A percentile compares a stretch with the other conserved stretches of the same genome.
phyloP scores from a whole-genome alignment of 1,140 invertebrate species.

The Ceratosolen solmsi region DNA sequence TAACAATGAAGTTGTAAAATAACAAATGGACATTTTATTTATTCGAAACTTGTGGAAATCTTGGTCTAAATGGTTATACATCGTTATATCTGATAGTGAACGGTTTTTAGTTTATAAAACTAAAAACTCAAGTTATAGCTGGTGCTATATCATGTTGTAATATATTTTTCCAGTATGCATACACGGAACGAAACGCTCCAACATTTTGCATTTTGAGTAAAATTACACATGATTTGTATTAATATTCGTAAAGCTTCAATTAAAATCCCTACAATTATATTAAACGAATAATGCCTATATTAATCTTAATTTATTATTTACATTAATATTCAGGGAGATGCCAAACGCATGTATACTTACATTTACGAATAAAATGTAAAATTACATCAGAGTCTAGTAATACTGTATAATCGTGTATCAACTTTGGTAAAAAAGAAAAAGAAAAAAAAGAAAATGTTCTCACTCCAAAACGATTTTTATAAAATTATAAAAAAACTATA shows the following conservation, averaged over 20 bases:
- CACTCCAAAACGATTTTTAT: slow-evolving; percentile 34
- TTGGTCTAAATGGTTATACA: slow-evolving; percentile 39
- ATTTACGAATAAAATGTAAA: slow-evolving; percentile 42
- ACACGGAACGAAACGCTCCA: slow-evolving; percentile 42
- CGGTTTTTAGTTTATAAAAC: slow-evolving; percentile 52
- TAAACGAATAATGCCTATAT: slow-evolving; percentile 12
- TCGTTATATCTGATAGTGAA: slow-evolving; percentile 40
- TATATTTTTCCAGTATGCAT: slow-evolving; percentile 50
- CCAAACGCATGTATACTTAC: slow-evolving; percentile 47
- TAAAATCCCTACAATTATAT: slow-evolving; percentile 30
- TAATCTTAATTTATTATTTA: slow-evolving; percentile 39
- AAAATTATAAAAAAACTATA: slow-evolving; percentile 27
- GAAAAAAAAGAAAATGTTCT: neutral
- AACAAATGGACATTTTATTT: slow-evolving; percentile 37
- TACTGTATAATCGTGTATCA: slow-evolving; percentile 42
- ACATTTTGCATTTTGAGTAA: slow-evolving; percentile 46
- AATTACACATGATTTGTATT: slow-evolving; percentile 48
- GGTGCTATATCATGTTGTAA: slow-evolving; percentile 53
- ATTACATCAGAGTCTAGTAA: slow-evolving; percentile 44
- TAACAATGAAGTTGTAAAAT: slow-evolving; percentile 40
- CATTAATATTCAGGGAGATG: slow-evolving; percentile 41
- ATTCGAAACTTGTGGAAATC: slow-evolving; percentile 25
- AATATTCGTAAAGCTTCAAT: slow-evolving; percentile 35
- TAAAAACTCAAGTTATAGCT: slow-evolving; percentile 52
- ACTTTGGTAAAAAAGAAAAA: slow-evolving; percentile 40